Conservation (phyloP, 2,797 vertebrate genomes). For the Paedocypris micromegethes region DNA sequence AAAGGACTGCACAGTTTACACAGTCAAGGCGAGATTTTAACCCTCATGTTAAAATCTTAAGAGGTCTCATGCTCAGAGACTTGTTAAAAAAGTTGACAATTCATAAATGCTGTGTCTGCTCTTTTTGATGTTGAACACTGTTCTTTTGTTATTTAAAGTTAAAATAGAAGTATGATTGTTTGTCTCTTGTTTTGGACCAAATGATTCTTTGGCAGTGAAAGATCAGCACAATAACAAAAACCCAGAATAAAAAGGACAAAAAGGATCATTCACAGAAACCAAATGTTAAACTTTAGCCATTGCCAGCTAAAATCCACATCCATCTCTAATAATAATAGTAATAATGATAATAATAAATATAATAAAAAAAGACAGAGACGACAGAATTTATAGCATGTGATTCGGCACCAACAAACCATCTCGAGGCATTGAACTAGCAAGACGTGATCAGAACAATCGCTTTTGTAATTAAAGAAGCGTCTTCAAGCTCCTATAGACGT, state of each 20-base stretch:
- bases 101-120: conserved; percentile 30
- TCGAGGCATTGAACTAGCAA: conserved; percentile 26
- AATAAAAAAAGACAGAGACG: conserved; percentile 10
- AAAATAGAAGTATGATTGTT: conserved; percentile 25
- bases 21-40: no score
- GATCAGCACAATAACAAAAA: conserved; percentile 34
- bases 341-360: no score
- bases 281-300: conserved; percentile 20
- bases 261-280: conserved; percentile 20
- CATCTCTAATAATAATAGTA: conserved; percentile 9
- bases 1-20: no score
- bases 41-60: no score
- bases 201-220: conserved; percentile 42
- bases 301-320: conserved; percentile 29
- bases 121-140: conserved; percentile 5
- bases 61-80: no score
- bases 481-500: conserved; percentile 16
- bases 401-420: conserved; percentile 8
- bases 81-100: conserved; percentile 14
- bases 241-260: conserved; percentile 27
- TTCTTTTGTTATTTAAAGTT: neutral
- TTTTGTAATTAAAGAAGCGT: conserved; percentile 13
- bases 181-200: conserved; percentile 18
- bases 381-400: conserved; percentile 29
- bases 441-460: conserved; percentile 8